These are phyloP conservation scores for Zosterops lateralis DNA, from an alignment of 2,113 vertebrate species.

Conservation along the genomic window DNA sequence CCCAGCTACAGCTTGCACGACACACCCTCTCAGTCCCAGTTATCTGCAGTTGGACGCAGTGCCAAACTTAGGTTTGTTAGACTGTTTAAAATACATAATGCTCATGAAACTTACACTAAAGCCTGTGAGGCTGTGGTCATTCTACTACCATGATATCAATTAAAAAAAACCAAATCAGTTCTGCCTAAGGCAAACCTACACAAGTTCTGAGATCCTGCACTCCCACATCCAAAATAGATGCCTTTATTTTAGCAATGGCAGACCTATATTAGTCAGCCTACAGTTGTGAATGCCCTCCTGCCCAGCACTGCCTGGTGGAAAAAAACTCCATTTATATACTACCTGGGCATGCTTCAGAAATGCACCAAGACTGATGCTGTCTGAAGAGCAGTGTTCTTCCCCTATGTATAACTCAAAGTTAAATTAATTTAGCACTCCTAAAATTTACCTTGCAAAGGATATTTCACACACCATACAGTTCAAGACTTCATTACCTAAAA, in stretches of 20 bases:
- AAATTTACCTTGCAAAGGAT: conserved; percentile 13
- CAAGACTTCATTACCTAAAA: neutral
- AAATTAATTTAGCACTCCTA: neutral
- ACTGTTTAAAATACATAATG: neutral
- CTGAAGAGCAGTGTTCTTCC: neutral
- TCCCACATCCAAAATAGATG: neutral
- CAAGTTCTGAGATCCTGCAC: neutral
- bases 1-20: neutral
- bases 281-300: neutral
- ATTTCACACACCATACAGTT: neutral
- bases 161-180: neutral
- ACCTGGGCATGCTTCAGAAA: neutral
- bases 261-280: neutral
- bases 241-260: neutral
- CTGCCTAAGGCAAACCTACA: neutral
- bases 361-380: neutral
- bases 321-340: neutral
- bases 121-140: neutral
- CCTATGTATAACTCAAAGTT: neutral
- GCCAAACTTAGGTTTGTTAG: neutral
- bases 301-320: neutral
- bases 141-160: neutral
- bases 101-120: neutral
- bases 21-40: rapidly evolving
- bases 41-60: neutral